Base-by-base conservation (phyloP, 2,797 vertebrate species). In the Hyperoplus immaculatus region DNA sequence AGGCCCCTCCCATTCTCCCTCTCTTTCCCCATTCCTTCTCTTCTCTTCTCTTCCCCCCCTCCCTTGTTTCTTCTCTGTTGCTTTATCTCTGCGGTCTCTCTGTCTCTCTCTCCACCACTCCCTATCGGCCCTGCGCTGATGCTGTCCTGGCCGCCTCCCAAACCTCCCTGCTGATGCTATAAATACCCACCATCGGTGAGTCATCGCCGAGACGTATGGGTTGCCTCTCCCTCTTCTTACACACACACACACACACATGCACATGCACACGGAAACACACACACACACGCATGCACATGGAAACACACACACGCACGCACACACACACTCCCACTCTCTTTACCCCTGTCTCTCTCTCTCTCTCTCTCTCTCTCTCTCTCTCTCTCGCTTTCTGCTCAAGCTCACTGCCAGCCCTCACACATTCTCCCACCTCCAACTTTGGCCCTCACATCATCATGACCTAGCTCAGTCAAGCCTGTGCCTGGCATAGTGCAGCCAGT, bases 111-210 rank as follows among this genome's bases (percentile, higher is more conserved):
- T 76, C 77, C 83, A 70, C 89, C 85, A 78, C 87, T 91, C 88
- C 85, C 87, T 84, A 82, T 76, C n/a, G 71, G 69, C 76, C 78
- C 29, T 65, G 77, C 29, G 76, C 82, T 82, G 88, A 86, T 83
- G 80, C 80, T 54, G 70, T 84, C 64, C 85, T 90, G 89, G 81
- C 84, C 47, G 55, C 81, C 84, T 88, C 86, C 83, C 92, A 88
- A 88, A 81, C 80, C 78, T 73, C 72, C 82, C 72, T 68, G 73
- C 69, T 57, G 84, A 88, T 92, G 83, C 93, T 95, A 96, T 94
- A 94, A 95, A 96, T 96, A 96, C 73, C 88, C 91, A 75, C 75
- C 85, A 80, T 87, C 76, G 92, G 94, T 96, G 95, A 96, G 94
- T 96, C 95, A 95, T 94, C 92, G 89, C 87, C 85, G 85, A 93